phyloP scores from a whole-genome alignment of 1,140 invertebrate species.

The Nasonia longicornis region DNA sequence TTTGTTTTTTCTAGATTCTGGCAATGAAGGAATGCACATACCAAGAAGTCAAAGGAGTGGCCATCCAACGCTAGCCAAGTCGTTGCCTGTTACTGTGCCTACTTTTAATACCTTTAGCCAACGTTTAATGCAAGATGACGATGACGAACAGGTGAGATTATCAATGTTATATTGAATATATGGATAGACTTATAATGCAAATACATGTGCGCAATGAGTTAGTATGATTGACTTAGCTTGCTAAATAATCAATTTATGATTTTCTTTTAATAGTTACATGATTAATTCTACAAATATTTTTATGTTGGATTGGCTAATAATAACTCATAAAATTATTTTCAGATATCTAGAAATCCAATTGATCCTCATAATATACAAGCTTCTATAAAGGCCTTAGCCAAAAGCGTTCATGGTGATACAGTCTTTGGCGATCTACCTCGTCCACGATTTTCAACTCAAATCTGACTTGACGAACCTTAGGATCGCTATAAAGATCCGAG shows the following conservation, averaged over 20 bases:
- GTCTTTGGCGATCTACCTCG: slow-evolving; percentile 87
- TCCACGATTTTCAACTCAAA: slow-evolving; percentile 84
- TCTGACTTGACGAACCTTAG: slow-evolving; percentile 69
- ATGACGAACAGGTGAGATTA: slow-evolving; percentile 65
- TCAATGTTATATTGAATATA: slow-evolving; percentile 1
- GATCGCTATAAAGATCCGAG: slow-evolving; percentile 19
- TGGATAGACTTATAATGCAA: background rate
- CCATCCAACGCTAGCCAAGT: slow-evolving; percentile 69
- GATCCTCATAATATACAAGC: slow-evolving; percentile 82
- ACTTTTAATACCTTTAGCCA: slow-evolving; percentile 63
- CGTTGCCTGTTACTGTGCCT: slow-evolving; percentile 71
- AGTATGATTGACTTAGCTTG: background rate
- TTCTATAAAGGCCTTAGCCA: slow-evolving; percentile 86
- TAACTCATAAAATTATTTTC: slow-evolving; percentile 16
- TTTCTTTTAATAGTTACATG: no score
- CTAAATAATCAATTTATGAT: no score
- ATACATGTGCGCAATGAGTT: background rate
- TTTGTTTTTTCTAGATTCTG: slow-evolving; percentile 58
- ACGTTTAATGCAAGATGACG: slow-evolving; percentile 59
- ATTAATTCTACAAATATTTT: background rate
- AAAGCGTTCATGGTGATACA: slow-evolving; percentile 85
- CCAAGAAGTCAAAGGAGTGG: slow-evolving; percentile 59
- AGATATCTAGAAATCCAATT: slow-evolving; percentile 59
- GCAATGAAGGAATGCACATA: slow-evolving; percentile 68
- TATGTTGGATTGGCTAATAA: background rate